A percentile compares a stretch with the other conserved stretches of the same genome.
phyloP scores from a whole-genome alignment of 1,140 invertebrate species.

The Zaprionus ornatus region DNA sequence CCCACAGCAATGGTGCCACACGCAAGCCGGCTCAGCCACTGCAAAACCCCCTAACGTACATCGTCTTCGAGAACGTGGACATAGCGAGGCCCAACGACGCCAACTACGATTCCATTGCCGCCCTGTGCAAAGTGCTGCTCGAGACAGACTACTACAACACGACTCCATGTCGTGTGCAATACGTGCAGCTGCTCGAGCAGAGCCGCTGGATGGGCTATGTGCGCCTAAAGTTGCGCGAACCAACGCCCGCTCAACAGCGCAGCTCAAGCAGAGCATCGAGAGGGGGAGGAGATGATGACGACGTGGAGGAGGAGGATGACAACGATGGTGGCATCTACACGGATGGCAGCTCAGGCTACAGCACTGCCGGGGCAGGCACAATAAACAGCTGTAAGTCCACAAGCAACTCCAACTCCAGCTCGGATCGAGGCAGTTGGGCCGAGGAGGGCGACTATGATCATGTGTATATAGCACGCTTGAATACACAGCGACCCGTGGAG shows the following conservation, averaged over 20 bases:
- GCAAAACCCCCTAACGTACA: slow-evolving; percentile 87
- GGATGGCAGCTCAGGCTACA: slow-evolving; percentile 72
- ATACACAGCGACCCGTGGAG: slow-evolving; percentile 63
- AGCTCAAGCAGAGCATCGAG: slow-evolving; percentile 9
- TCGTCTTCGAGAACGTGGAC: slow-evolving; percentile 91
- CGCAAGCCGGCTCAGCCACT: slow-evolving; percentile 85
- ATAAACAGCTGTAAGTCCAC: neutral
- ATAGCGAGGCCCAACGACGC: slow-evolving; percentile 87
- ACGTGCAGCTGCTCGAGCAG: slow-evolving; percentile 59
- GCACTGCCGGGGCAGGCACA: slow-evolving; percentile 42
- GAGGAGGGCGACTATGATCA: slow-evolving; percentile 68
- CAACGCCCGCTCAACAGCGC: neutral
- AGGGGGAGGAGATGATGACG: neutral
- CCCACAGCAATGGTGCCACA: slow-evolving; percentile 22
- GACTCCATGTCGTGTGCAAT: slow-evolving; percentile 58
- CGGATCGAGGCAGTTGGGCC: neutral
- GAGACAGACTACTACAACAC: slow-evolving; percentile 84
- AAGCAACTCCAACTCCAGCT: slow-evolving; percentile 4
- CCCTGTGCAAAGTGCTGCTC: slow-evolving; percentile 86
- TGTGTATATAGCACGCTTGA: slow-evolving; percentile 65
- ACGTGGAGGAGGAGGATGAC: slow-evolving; percentile 4
- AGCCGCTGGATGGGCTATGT: slow-evolving; percentile 81
- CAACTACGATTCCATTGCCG: slow-evolving; percentile 76
- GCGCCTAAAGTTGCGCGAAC: slow-evolving; percentile 67
- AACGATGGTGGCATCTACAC: slow-evolving; percentile 41